A percentile compares a stretch with the other conserved stretches of the same genome.
Conservation (phyloP, 1,140 invertebrate genomes). For the Semibalanus balanoides region DNA sequence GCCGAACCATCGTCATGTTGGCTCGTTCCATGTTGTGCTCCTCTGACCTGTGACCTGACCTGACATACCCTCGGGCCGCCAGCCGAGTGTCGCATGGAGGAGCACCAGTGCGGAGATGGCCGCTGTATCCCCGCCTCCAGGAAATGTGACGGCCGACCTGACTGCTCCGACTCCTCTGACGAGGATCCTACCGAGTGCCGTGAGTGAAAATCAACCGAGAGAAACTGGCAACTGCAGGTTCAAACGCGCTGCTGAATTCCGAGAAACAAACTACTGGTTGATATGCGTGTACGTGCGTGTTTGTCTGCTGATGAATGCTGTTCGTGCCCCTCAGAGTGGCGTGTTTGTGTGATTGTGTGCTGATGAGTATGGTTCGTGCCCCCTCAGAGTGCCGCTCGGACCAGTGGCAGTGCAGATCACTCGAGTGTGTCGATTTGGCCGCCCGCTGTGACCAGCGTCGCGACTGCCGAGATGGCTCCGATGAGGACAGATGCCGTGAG, state of each 20-base stretch:
- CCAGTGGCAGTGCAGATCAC: conserved; percentile 16
- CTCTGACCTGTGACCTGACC: too few species aligned
- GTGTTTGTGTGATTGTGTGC: too few species aligned
- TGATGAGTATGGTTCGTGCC: too few species aligned
- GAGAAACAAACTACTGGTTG: too few species aligned
- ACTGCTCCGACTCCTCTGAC: conserved; percentile 34
- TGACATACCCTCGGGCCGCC: background rate
- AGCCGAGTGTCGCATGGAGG: conserved; percentile 15
- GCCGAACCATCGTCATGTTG: too few species aligned
- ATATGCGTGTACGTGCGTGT: too few species aligned
- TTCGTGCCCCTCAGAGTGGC: too few species aligned
- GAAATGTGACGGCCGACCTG: conserved; percentile 29
- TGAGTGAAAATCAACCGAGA: conserved; percentile 7
- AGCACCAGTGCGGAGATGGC: conserved; percentile 27
- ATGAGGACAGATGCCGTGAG: conserved; percentile 54
- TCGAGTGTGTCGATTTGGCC: conserved; percentile 16
- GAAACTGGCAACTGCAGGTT: too few species aligned
- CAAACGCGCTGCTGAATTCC: too few species aligned
- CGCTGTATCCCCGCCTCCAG: conserved; percentile 29
- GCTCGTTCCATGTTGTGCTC: too few species aligned
- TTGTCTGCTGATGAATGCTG: too few species aligned
- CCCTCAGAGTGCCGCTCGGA: conserved; percentile 17
- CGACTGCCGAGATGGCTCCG: conserved; percentile 56
- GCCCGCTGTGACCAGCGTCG: conserved; percentile 17
- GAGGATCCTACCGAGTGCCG: conserved; percentile 28